phyloP scores from a whole-genome alignment of 1,140 invertebrate genomes.

The Neuroterus valhalla region DNA sequence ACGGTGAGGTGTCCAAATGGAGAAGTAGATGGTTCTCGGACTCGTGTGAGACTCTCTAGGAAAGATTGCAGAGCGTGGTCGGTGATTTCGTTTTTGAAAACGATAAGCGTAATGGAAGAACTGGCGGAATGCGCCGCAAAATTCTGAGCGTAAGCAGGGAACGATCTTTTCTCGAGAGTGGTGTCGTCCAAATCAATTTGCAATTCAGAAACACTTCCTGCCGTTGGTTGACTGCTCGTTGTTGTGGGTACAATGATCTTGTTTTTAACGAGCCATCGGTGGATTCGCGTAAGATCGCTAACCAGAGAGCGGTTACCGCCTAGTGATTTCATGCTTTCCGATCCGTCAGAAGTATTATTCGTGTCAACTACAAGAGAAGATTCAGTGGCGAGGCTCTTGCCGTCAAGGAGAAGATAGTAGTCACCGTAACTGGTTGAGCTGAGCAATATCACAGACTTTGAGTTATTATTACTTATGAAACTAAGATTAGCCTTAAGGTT shows the following conservation, averaged over 20 bases:
- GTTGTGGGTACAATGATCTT: background rate
- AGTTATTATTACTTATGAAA: slow-evolving; percentile 74
- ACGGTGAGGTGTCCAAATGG: slow-evolving; percentile 65
- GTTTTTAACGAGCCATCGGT: slow-evolving; percentile 41
- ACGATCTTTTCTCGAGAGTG: slow-evolving; percentile 53
- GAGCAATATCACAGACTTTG: slow-evolving; percentile 76
- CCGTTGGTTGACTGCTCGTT: slow-evolving; percentile 17
- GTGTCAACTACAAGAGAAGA: slow-evolving; percentile 53
- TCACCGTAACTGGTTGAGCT: slow-evolving; percentile 74
- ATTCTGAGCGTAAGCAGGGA: slow-evolving; percentile 60
- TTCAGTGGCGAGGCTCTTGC: slow-evolving; percentile 54
- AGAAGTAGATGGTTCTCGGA: slow-evolving; percentile 61
- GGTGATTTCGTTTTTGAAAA: slow-evolving; percentile 72
- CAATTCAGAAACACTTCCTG: slow-evolving; percentile 29
- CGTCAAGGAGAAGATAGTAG: slow-evolving; percentile 66
- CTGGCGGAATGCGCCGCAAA: slow-evolving; percentile 66
- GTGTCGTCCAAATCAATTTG: slow-evolving; percentile 29
- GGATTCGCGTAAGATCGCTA: slow-evolving; percentile 53
- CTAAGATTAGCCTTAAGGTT: slow-evolving; percentile 75
- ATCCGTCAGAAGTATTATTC: slow-evolving; percentile 46
- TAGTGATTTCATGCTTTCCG: slow-evolving; percentile 50
- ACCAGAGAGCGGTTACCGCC: slow-evolving; percentile 53
- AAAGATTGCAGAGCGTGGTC: slow-evolving; percentile 68
- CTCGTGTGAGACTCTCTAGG: slow-evolving; percentile 63
- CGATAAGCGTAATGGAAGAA: slow-evolving; percentile 77